A percentile compares a stretch with the other conserved stretches of the same genome.
Evolutionary conservation across 2,888 invertebrate genomes (phyloP).

Genomic region (Heterodera filipjevi): DNA sequence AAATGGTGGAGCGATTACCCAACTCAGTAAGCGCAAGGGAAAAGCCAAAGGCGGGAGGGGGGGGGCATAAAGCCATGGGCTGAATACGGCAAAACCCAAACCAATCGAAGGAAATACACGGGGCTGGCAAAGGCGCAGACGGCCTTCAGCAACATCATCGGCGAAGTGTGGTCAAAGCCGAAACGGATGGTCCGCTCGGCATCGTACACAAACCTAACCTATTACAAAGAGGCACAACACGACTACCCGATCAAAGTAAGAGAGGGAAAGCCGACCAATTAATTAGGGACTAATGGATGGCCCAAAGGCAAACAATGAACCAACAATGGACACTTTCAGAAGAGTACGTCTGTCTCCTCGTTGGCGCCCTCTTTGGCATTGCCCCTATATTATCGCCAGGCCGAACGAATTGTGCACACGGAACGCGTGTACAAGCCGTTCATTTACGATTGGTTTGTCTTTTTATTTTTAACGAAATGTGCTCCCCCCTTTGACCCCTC

Average conservation of each 20-base stretch:
- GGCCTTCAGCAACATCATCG: slow-evolving; percentile 55
- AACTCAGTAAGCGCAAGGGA: slow-evolving; percentile 41
- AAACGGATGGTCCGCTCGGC: slow-evolving; percentile 60
- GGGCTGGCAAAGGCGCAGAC: slow-evolving; percentile 60
- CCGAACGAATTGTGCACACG: slow-evolving; percentile 63
- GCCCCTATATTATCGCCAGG: slow-evolving; percentile 52
- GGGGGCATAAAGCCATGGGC: slow-evolving; percentile 24
- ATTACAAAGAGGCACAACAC: slow-evolving; percentile 52
- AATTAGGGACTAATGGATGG: background rate
- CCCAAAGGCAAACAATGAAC: background rate
- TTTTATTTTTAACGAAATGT: background rate
- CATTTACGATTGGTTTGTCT: slow-evolving; percentile 51
- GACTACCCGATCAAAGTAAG: slow-evolving; percentile 47
- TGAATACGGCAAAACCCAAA: background rate
- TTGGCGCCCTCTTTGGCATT: slow-evolving; percentile 62
- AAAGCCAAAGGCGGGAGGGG: slow-evolving; percentile 42
- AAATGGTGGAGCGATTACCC: slow-evolving; percentile 57
- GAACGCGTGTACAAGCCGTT: slow-evolving; percentile 63
- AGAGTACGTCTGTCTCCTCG: slow-evolving; percentile 57
- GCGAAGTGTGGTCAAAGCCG: slow-evolving; percentile 59
- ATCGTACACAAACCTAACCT: slow-evolving; percentile 63
- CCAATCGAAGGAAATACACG: slow-evolving; percentile 58
- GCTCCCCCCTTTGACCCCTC: slow-evolving; percentile 9
- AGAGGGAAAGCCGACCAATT: background rate
- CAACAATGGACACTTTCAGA: slow-evolving; percentile 18